These are phyloP conservation scores for Peromyscus melanophrys DNA, from an alignment of 2,797 vertebrate species.

Conservation along the genomic window DNA sequence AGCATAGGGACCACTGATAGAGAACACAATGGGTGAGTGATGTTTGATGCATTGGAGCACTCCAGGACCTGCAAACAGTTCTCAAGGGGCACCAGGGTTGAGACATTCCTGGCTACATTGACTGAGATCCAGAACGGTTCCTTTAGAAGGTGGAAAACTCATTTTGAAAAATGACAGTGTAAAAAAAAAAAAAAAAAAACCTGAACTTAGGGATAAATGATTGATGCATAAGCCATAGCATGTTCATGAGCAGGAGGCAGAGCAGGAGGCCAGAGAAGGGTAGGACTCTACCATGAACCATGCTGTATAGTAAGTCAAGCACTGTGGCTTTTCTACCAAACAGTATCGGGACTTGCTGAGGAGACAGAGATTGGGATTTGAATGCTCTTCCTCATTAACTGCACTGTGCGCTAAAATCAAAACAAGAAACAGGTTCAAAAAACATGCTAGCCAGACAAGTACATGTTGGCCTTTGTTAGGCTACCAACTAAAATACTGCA, in stretches of 20 bases:
- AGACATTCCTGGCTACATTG: background rate
- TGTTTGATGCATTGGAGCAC: background rate
- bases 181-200: background rate
- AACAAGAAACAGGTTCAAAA: constrained; percentile 4
- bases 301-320: background rate
- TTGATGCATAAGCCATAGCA: too few relatives aligned
- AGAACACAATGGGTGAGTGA: background rate
- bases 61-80: background rate
- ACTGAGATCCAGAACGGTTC: background rate
- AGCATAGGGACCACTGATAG: background rate
- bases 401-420: constrained; percentile 23
- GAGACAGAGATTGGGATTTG: background rate
- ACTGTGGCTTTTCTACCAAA: background rate
- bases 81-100: background rate
- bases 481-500: constrained; percentile 18
- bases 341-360: background rate
- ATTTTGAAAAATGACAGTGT: background rate
- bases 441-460: background rate
- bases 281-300: rapidly evolving
- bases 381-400: background rate
- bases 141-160: background rate
- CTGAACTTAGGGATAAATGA: background rate
- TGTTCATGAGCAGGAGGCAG: rapidly evolving
- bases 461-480: background rate
- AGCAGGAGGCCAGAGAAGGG: background rate